Evolutionary conservation across 2,888 invertebrate genomes (phyloP), one percentile per base, ranked within the genome.

Genomic region (Candidula unifasciata): DNA sequence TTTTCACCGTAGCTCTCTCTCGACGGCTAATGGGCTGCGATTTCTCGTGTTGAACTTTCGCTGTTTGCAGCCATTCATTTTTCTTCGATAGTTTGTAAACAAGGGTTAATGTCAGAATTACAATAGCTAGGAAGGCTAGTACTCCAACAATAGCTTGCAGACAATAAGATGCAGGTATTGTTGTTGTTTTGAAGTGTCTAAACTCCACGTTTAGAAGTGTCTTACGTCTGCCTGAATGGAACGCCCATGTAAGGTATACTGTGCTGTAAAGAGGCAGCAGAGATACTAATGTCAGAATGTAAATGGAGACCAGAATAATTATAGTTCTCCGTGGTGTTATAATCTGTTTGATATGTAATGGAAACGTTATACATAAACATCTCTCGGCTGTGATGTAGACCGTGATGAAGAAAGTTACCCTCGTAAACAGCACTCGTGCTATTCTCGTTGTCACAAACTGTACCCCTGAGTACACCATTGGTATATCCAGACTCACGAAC

Each of bases 351-450:
- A 80, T 54, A 2, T 35, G 66, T 10, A 80, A 30, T 6, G 80
- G 71, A 21, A 54, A 80, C 54, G 71, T 21, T 52, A 71, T 44
- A 52, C 80, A 80, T 10, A 80, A 16, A 30, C 68, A 80, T 69
- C 80, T 44, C 35, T 80, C 80, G 2, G 71, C 52, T n/a, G 71
- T 30, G 69, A 80, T 52, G 69, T 33, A 71, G 37, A 71, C 71
- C 0, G 71, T 71, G 35, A 71, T 71, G 16, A 35, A 21, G 21
- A 35, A 35, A 24, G 24, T 71, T 3, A 71, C 37, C 24, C 71
- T 71, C 18, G 71, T 18, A 21, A 71, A 71, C 10, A 10, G 16
- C 27, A 35, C 71, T 24, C 24, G 18, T 16, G 37, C 5, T 3
- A 71, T 24, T 6, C 3, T 37, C 18, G 21, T 6, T n/a, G 35